Base-by-base conservation (phyloP, 1,140 invertebrate species). In the Pogonomyrmex californicus region DNA sequence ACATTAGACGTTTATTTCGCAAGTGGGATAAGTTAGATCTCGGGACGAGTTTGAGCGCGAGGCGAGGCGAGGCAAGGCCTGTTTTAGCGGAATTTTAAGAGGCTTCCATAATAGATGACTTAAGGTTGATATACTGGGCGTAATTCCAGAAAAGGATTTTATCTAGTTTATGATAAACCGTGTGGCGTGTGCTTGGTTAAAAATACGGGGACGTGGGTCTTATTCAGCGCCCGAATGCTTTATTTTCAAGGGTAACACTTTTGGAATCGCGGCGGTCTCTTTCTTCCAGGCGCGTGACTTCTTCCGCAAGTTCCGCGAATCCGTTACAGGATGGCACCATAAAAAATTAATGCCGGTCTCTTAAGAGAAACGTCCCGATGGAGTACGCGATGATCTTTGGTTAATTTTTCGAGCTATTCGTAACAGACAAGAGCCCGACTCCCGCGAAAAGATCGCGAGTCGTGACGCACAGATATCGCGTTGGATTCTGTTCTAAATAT, bases 61-160 rank as follows among this genome's bases (percentile, higher is more conserved):
- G n/a, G 9, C 30, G 4, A 10, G 14, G n/a, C 23, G 23, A 23
- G 10, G 56, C 70, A n/a, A 62, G 2, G 33, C 6, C 41, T 51
- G 33, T 41, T 68, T 54, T 23, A 66, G 6, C 14, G 23, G 12
- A 7, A 68, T 51, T 38, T 65, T 17, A n/a, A 78, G 17, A 66
- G 30, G 6, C 36, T 68, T 54, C 38, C 63, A 30, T 68, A 54
- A 79, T 54, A n/a, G 38, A 79, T 12, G 47, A 60, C 10, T 65
- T 41, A 30, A 68, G 4, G 23, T 63, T 14, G 30, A 66, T 68
- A 78, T 33, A 41, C 30, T 36, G 17, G 6, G 23, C 23, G 36
- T 17, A 65, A 82, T 60, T 70, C 47, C 41, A 54, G 12, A 73
- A 83, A 60, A 0, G n/a, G 38, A 60, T 60, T 83, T 73, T 60